Evolutionary conservation across 2,113 vertebrate genomes (phyloP).

Genomic region (Fukomys damarensis): DNA sequence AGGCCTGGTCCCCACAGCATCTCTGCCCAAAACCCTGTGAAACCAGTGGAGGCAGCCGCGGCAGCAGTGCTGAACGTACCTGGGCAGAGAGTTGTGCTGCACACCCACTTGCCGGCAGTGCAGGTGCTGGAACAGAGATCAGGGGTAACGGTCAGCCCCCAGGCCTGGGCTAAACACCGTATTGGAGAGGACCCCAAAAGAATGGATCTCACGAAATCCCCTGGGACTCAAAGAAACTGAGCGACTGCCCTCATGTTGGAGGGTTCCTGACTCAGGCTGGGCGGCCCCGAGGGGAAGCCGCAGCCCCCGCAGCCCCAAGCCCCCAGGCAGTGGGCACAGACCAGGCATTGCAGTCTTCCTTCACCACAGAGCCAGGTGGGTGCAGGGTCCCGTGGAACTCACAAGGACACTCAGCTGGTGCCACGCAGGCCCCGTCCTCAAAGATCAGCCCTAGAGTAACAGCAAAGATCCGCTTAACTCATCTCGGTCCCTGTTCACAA

Average conservation of each 20-base stretch:
- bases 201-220: not conserved
- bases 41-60: not conserved
- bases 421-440: slow-evolving; percentile 91
- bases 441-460: slow-evolving; percentile 91
- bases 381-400: slow-evolving; percentile 92
- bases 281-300: not conserved
- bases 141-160: not conserved
- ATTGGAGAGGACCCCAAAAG: not conserved
- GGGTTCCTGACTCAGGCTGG: not conserved
- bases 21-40: not conserved
- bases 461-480: not conserved
- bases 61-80: slow-evolving; percentile 83
- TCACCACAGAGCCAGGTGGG: slow-evolving; percentile 90
- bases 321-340: slow-evolving; percentile 75
- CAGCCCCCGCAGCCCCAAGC: not conserved
- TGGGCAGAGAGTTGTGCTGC: slow-evolving; percentile 93
- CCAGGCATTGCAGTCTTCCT: slow-evolving; percentile 97
- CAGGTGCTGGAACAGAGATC: slow-evolving; percentile 92
- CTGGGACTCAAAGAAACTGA: not conserved
- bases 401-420: slow-evolving; percentile 94
- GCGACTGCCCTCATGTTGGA: not conserved
- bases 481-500: not conserved
- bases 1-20: not conserved
- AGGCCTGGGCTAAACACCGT: not conserved
- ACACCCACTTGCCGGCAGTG: slow-evolving; percentile 93